Evolutionary conservation across 2,888 invertebrate genomes (phyloP).

Genomic region (Dioctria rufipes): DNA sequence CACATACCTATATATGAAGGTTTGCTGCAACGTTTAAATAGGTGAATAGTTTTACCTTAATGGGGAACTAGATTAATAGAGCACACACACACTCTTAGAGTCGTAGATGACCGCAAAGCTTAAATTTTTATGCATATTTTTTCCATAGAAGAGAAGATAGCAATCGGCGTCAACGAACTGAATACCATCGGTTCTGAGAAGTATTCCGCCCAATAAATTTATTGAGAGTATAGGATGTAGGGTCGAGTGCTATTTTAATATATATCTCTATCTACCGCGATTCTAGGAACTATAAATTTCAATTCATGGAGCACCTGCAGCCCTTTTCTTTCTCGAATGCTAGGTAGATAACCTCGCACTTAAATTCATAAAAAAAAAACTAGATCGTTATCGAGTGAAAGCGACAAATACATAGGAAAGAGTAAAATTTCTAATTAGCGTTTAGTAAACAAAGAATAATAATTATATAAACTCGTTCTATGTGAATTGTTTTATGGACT

Average conservation of each 20-base stretch:
- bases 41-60: conserved; percentile 24
- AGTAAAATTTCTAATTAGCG: too few species aligned
- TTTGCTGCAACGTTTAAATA: conserved; percentile 10
- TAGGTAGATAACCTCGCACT: too few species aligned
- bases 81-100: not conserved
- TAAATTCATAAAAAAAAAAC: too few species aligned
- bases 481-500: too few species aligned
- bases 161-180: not conserved
- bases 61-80: conserved; percentile 35
- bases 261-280: not conserved
- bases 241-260: not conserved
- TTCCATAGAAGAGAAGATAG: not conserved
- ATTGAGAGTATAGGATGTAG: not conserved
- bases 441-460: too few species aligned
- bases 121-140: conserved; percentile 6
- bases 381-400: too few species aligned
- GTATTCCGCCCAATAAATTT: conserved; percentile 9
- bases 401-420: too few species aligned
- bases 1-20: not conserved
- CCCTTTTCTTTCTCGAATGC: not conserved
- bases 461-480: too few species aligned
- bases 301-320: conserved; percentile 41
- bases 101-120: conserved; percentile 6
- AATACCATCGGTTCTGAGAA: not conserved
- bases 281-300: conserved; percentile 30